A percentile compares a stretch with the other conserved stretches of the same genome.
Evolutionary conservation across 2,888 invertebrate species (phyloP).

Genomic region (Phanerotoma sp.): DNA sequence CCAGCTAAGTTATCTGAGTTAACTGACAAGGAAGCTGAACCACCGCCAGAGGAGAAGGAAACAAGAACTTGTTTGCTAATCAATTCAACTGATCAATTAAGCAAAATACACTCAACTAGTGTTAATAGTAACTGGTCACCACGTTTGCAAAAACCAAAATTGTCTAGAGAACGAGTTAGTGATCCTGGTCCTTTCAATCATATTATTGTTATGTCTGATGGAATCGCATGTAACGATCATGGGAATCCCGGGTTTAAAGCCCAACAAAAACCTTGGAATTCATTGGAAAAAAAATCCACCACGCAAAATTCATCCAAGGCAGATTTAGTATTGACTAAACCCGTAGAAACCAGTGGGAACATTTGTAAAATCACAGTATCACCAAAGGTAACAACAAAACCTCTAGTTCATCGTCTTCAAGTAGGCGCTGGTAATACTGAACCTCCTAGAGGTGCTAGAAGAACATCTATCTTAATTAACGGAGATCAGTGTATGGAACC

Average conservation of each 20-base stretch:
- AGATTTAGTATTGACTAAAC: constrained; percentile 35
- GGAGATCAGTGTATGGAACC: constrained; percentile 37
- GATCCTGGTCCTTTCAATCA: constrained; percentile 32
- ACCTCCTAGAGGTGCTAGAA: constrained; percentile 63
- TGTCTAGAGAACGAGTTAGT: constrained; percentile 33
- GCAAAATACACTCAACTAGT: constrained; percentile 51
- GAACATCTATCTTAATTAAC: constrained; percentile 63
- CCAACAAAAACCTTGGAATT: constrained; percentile 11
- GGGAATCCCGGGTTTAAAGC: background rate
- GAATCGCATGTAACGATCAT: constrained; percentile 8
- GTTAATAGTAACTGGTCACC: too few relatives aligned
- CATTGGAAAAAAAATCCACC: constrained; percentile 12
- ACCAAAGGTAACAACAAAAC: constrained; percentile 43
- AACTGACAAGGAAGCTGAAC: constrained; percentile 35
- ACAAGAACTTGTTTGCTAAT: background rate
- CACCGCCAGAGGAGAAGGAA: constrained; percentile 6
- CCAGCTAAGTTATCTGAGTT: constrained; percentile 24
- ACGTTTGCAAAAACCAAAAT: constrained; percentile 47
- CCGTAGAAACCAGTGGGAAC: constrained; percentile 46
- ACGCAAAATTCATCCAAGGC: constrained; percentile 35
- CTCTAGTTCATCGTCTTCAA: constrained; percentile 53
- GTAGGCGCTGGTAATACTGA: constrained; percentile 44
- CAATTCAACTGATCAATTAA: constrained; percentile 42
- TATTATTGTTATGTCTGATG: constrained; percentile 4
- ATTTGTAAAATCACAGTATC: constrained; percentile 54